These are phyloP conservation scores for Tenthredo scrophulariae DNA, from an alignment of 2,888 invertebrate genomes.

Conservation along the genomic window DNA sequence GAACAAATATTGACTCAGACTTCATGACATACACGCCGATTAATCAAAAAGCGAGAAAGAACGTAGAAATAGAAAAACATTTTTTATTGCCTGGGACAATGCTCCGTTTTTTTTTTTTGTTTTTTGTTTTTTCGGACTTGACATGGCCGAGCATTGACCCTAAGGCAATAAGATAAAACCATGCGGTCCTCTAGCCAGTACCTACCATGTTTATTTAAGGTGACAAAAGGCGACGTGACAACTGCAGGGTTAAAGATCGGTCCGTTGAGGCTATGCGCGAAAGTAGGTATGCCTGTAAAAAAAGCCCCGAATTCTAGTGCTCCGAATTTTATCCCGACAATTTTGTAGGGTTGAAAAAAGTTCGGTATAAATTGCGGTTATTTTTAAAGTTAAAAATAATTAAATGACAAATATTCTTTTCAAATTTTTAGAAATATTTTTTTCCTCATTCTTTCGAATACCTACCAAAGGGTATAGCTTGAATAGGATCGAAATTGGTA, in stretches of 20 bases:
- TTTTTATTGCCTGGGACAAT: neutral
- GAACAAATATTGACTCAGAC: neutral
- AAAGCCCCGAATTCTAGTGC: neutral
- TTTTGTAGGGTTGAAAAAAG: neutral
- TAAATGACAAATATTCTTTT: no score
- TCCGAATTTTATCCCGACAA: neutral
- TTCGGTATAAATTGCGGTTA: neutral
- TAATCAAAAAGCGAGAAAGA: neutral
- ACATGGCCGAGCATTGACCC: neutral
- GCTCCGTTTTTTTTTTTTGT: neutral
- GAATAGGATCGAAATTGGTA: neutral
- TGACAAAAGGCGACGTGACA: neutral
- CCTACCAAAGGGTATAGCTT: no score
- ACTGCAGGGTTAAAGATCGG: neutral
- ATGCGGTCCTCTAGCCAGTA: neutral
- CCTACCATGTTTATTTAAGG: slow-evolving; percentile 9
- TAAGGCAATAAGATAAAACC: neutral
- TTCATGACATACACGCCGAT: neutral
- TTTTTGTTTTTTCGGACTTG: neutral
- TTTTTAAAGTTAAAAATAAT: neutral
- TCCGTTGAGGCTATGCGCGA: neutral
- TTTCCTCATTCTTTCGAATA: no score
- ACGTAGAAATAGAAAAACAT: neutral
- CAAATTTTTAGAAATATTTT: no score
- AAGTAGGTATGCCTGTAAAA: neutral